Base-by-base conservation (phyloP, 2,113 vertebrate species). In the Erinaceus europaeus region DNA sequence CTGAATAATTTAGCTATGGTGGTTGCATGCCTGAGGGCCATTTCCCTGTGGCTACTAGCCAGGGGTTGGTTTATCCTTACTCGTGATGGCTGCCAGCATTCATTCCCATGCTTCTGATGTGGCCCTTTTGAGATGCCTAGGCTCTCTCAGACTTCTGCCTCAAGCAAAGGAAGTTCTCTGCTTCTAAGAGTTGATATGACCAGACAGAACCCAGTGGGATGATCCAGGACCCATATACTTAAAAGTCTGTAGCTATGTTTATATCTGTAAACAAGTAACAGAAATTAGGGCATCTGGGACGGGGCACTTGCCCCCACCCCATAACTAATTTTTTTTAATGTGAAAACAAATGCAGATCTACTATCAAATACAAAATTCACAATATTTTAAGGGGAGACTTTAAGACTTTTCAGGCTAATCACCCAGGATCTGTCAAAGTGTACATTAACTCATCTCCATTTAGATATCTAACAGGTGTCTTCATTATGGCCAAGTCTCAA, bases 311-410 rank as follows among this genome's bases (percentile, higher is more conserved):
- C 53, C 53, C 23, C 23, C n/a, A 74, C 32, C 21, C 77, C 5
- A 57, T 9, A 64, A 85, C 20, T 59, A 46, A 68, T n/a, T 25
- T 74, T 84, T 67, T 83, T 59, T 17, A 52, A 67, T 61, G 53
- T 42, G 32, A 85, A 84, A 85, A 29, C 32, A 81, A 75, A 65
- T 14, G 44, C 42, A 38, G 21, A 38, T 20, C 46, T 36, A 73
- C 44, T 84, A 32, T 74, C n/a, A 59, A 90, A 68, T n/a, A 72
- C 42, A 71, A 84, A 79, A 61, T 61, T 79, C 50, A 81, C 46
- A 27, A 9, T 62, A 44, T 55, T 55, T 85, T 77, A 59, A 38
- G 53, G 38, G 21, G 25, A 73, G 25, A 64, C 23, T 18, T 73
- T 15, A 55, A 88, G 81, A 62, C 20, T 23, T 46, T 65, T 44